Evolutionary conservation across 2,888 invertebrate species (phyloP).

Genomic region (Cheilosia impressa): DNA sequence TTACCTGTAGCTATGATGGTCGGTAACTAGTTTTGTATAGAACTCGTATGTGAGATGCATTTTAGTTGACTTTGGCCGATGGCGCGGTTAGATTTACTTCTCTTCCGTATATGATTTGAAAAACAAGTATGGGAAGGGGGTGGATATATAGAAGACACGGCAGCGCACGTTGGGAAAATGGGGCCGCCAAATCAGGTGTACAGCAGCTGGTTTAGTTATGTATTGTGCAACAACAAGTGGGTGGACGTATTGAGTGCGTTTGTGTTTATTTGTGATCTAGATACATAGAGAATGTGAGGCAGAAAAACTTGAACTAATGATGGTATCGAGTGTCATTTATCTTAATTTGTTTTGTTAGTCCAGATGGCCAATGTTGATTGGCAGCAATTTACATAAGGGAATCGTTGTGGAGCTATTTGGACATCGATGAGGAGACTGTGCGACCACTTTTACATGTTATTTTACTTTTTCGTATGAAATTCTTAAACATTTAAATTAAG

Average conservation of each 20-base stretch:
- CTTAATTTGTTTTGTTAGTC: too few relatives aligned
- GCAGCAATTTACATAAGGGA: too few relatives aligned
- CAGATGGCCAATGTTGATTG: too few relatives aligned
- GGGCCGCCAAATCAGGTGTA: slow-evolving; percentile 70
- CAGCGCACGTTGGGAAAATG: slow-evolving; percentile 26
- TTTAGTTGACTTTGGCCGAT: slow-evolving; percentile 61
- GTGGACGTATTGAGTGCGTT: slow-evolving; percentile 27
- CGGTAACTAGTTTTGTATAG: slow-evolving; percentile 63
- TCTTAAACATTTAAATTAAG: too few relatives aligned
- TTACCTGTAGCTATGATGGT: slow-evolving; percentile 27
- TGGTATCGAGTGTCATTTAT: too few relatives aligned
- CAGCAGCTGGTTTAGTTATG: slow-evolving; percentile 8
- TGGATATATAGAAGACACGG: neutral
- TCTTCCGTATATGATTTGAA: slow-evolving; percentile 68
- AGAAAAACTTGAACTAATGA: slow-evolving; percentile 14
- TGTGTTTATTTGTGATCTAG: slow-evolving; percentile 26
- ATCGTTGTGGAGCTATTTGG: too few relatives aligned
- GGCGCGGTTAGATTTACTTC: slow-evolving; percentile 42
- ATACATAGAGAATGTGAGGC: slow-evolving; percentile 45
- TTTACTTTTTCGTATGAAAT: too few relatives aligned
- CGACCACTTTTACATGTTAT: too few relatives aligned
- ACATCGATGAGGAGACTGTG: too few relatives aligned
- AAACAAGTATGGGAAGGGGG: slow-evolving; percentile 13
- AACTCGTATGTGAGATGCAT: slow-evolving; percentile 67
- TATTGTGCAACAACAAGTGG: slow-evolving; percentile 67